Base-by-base conservation (phyloP, 2,888 invertebrate species). In the Drosophila nr. perissopoda region DNA sequence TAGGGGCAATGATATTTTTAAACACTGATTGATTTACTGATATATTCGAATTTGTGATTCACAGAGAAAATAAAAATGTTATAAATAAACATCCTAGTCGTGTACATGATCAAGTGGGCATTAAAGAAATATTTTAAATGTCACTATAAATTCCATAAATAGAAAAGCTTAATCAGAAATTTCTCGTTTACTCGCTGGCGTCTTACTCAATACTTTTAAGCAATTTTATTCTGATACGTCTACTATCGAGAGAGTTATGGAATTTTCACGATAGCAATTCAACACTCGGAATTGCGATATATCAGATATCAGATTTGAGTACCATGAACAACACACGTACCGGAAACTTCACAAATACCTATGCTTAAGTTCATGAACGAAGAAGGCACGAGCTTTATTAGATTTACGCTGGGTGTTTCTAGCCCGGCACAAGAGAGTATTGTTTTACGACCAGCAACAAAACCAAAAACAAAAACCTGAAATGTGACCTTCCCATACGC, bases 311-410 rank as follows among this genome's bases (percentile, higher is more conserved):
- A 16, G 45, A 45, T 45, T 25, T 25, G 25, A 45, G 45, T 25
- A 31, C 11, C 61, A 61, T 36, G 25, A 54, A 34, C 27, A 34
- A 27, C 33, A 21, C 38, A 62, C 69, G 38, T 48, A 60, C 16
- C 16, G 21, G 33, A 68, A 49, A 27, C 27, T 42, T 8, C 4
- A 16, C 13, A 29, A n/a, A 42, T n/a, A 51, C 27, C 21, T 4
- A 16, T 8, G 25, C 13, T 45, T 45, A 16, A 4, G 45, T 4
- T 8, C 16, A 16, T 45, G 4, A 25, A 2, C 45, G 16, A 45
- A 45, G 16, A 45, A 45, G 25, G 8, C 25, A 16, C 25, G 25
- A 16, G 25, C 8, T 25, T 16, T 34, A 25, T 52, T 8, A 18
- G 45, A 45, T 45, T 16, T 25, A 11, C 34, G 13, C 36, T 27